Evolutionary conservation across 2,888 invertebrate species (phyloP), one percentile per base, ranked within the genome.

Genomic region (Brenthis hecate): DNA sequence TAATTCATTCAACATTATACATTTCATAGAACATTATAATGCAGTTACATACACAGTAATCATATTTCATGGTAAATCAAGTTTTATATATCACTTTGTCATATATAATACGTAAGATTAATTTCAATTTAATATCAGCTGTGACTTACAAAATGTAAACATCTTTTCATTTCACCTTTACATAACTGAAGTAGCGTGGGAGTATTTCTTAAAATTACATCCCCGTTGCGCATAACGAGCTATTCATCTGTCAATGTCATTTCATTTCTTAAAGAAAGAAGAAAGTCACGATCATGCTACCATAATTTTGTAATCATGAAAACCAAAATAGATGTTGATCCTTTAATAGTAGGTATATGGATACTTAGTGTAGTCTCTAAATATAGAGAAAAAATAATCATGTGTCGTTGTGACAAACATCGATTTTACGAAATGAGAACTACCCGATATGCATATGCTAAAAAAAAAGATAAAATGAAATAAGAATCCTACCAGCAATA

Each of bases 221-320:
- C 61, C 66, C 61, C 66, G 50, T n/a, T 32, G 47, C 13, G 36
- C 55, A 28, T 51, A 66, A 66, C 66, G 60, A 66, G 56, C 56
- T 19, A 43, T 66, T 61, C 56, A 56, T 66, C 56, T 60, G 61
- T 66, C 66, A 66, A 61, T 61, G 66, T 66, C 66, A 61, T 66
- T 66, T 58, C 32, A 60, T 60, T 60, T 60, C 50, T 60, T 60
- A 60, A 32, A 48, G 28, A 50, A 61, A 61, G 28, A 61, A 54
- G 60, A 66, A 66, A 60, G 66, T 60, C 53, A 60, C 47, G 66
- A 55, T 54, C 66, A 66, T 47, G 66, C 60, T 48, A 60, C 47
- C 66, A 43, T 66, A 32, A 58, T 16, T n/a, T 28, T 48, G 23
- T 50, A 50, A 60, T 14, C 48, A 50, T 60, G 47, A 60, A 60